These are phyloP conservation scores for Chloroceryle inda DNA, from an alignment of 2,797 vertebrate genomes.

Conservation along the genomic window DNA sequence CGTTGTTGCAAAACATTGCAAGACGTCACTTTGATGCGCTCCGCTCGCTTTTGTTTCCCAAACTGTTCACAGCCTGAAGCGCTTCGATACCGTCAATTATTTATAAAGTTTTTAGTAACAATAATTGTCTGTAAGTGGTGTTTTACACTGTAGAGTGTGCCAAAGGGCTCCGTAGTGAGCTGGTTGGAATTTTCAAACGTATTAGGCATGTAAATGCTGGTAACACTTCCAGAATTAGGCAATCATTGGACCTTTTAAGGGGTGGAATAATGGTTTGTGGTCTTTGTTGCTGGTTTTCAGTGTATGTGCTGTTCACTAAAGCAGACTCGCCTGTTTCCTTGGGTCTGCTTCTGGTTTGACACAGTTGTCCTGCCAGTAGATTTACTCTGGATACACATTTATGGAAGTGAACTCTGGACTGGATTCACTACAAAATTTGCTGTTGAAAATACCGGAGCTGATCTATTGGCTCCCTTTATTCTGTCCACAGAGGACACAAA, in stretches of 20 bases:
- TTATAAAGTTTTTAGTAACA: neutral
- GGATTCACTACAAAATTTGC: neutral
- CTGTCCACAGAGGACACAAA: neutral
- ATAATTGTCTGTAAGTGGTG: neutral
- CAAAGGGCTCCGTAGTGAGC: neutral
- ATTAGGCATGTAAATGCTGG: neutral
- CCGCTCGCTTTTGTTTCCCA: neutral
- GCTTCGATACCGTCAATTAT: neutral
- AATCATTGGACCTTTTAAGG: neutral
- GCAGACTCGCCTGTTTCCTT: neutral
- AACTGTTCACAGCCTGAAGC: neutral
- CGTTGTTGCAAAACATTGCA: neutral
- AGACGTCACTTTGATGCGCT: neutral
- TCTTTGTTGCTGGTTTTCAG: neutral
- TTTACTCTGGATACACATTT: neutral
- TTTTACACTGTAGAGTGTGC: neutral
- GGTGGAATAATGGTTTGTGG: neutral
- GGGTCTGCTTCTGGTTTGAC: neutral
- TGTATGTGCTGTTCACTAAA: neutral
- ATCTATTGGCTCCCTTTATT: neutral
- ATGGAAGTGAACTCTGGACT: neutral
- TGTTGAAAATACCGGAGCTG: neutral
- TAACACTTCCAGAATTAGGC: accelerated
- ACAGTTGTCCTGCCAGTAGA: neutral
- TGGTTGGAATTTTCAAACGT: neutral